Evolutionary conservation across 2,797 vertebrate genomes (phyloP), one percentile per base, ranked within the genome.

Genomic region (Graptemys geographica): DNA sequence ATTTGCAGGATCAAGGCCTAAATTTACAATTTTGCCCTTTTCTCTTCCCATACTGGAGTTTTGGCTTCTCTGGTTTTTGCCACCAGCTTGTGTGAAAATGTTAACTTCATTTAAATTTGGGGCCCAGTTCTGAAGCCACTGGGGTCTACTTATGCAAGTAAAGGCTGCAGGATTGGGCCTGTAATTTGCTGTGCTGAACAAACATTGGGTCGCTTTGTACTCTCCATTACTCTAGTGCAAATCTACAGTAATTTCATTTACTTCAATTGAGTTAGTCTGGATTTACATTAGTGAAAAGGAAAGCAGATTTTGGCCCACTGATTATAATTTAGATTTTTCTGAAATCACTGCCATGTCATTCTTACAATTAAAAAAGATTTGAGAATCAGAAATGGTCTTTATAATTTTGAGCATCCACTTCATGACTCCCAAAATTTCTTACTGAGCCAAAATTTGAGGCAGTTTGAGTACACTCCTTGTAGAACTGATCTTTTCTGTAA

Each of bases 131-230:
- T 18, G 37, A 37, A 57, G 55, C 55, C 80, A 41, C 72, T 27
- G 41, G 41, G 41, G 72, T 7, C 25, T 37, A 9, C 10, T 69
- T 74, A 79, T 1, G 12, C 53, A 52, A 31, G 5, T 25, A 49
- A 86, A 79, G 41, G 16, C 19, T 27, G 44, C 2, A 28, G 13
- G 53, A 16, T 10, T 0, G 55, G 0, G 12, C n/a, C 84, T 18
- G 8, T 37, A 37, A 62, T 7, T 16, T 65, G 33, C 3, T 19
- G 0, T 3, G 3, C 1, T 4, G 25, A 69, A 44, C 4, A 47
- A 59, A 92, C 1, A 0, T 8, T 0, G 0, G 4, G 55, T 6
- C 49, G 23, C 85, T 90, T 87, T 72, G 62, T 86, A 8, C 2
- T 8, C 13, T 49, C 21, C n/a, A 0, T 0, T 0, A 88, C 33